A percentile compares a stretch with the other conserved stretches of the same genome.
These are phyloP conservation scores for Melipona beecheii DNA, from an alignment of 2,888 invertebrate species.

Conservation along the genomic window DNA sequence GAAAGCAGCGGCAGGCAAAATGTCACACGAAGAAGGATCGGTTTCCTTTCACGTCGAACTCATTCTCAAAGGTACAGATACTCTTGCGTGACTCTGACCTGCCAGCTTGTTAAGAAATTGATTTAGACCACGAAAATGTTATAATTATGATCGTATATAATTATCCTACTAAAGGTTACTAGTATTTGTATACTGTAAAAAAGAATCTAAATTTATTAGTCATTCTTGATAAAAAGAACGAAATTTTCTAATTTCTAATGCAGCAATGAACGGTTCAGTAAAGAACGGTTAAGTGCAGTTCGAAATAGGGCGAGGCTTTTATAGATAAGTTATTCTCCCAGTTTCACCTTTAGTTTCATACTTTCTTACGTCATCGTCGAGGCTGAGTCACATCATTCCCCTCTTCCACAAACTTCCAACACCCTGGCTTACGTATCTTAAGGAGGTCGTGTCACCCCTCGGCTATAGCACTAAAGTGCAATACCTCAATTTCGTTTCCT, in stretches of 20 bases:
- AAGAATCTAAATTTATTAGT: too few relatives aligned
- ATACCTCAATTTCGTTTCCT: background rate
- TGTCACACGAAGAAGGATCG: conserved; percentile 5
- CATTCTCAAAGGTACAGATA: background rate
- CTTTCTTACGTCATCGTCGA: conserved; percentile 64
- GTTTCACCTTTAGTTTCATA: conserved; percentile 17
- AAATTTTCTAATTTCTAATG: background rate
- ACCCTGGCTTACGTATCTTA: conserved; percentile 44
- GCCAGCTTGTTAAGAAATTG: background rate
- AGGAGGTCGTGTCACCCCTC: conserved; percentile 27
- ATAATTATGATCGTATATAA: too few relatives aligned
- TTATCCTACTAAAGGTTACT: too few relatives aligned
- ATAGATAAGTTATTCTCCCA: conserved; percentile 15
- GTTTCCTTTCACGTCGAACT: background rate
- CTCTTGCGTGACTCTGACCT: background rate
- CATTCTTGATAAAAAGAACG: too few relatives aligned
- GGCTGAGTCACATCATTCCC: conserved; percentile 64
- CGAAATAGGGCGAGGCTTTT: conserved; percentile 12
- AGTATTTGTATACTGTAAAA: too few relatives aligned
- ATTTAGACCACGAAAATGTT: conserved; percentile 1
- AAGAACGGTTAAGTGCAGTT: background rate
- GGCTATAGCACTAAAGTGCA: background rate
- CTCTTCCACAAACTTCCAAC: conserved; percentile 58
- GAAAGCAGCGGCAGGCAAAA: background rate
- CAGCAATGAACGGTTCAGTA: conserved; percentile 10